These are phyloP conservation scores for Odontothrips loti DNA, from an alignment of 2,888 invertebrate genomes.

Conservation along the genomic window DNA sequence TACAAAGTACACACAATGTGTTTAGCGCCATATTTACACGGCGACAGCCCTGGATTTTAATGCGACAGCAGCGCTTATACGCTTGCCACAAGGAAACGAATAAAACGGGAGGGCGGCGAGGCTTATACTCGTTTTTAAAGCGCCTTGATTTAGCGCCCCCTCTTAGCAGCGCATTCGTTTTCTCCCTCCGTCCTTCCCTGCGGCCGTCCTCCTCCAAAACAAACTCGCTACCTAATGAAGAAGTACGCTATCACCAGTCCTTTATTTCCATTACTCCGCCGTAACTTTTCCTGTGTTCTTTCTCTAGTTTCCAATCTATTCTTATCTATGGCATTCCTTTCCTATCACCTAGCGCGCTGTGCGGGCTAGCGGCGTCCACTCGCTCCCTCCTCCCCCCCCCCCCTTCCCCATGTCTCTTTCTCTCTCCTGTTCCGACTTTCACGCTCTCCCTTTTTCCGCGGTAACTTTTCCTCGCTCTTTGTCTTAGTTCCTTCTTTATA, in stretches of 20 bases:
- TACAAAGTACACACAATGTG: too few relatives aligned
- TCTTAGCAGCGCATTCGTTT: not conserved
- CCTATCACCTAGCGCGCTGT: constrained; percentile 13
- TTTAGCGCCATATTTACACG: too few relatives aligned
- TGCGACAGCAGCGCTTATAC: too few relatives aligned
- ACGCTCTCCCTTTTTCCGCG: not conserved
- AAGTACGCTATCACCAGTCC: constrained; percentile 11
- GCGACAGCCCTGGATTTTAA: too few relatives aligned
- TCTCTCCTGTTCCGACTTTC: too few relatives aligned
- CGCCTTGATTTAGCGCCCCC: too few relatives aligned
- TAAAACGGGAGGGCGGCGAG: too few relatives aligned
- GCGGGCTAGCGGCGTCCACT: not conserved
- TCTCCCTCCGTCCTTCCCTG: not conserved
- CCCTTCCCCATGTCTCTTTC: too few relatives aligned
- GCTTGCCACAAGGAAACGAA: too few relatives aligned
- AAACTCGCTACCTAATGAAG: constrained; percentile 18
- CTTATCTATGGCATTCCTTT: constrained; percentile 18
- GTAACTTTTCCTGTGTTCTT: constrained; percentile 4
- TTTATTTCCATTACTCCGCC: constrained; percentile 10
- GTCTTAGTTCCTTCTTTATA: constrained; percentile 23
- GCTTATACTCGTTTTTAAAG: too few relatives aligned
- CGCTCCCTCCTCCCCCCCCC: not conserved
- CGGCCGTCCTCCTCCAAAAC: constrained; percentile 1
- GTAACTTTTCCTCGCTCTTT: constrained; percentile 24
- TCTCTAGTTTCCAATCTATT: constrained; percentile 25